Conservation (phyloP, 2,113 vertebrate genomes). For the Blennius ocellaris region DNA sequence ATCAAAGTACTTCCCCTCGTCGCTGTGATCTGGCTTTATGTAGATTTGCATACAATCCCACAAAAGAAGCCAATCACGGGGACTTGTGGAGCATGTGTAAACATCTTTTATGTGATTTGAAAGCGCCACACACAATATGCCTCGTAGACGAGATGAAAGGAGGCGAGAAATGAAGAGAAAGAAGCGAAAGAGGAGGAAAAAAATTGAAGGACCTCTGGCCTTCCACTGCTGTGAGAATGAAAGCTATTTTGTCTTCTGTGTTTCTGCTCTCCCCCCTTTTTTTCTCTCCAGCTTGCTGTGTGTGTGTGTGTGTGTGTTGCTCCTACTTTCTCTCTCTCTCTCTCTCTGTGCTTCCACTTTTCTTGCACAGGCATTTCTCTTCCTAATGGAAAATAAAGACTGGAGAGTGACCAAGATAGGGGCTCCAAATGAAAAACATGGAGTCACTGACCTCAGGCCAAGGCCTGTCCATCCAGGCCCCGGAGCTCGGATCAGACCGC, state of each 20-base stretch:
- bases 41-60: constrained; percentile 55
- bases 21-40: constrained; percentile 39
- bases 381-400: constrained; percentile 76
- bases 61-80: constrained; percentile 42
- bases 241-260: constrained; percentile 67
- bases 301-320: constrained; percentile 32
- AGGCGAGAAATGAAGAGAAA: constrained; percentile 49
- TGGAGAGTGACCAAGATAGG: constrained; percentile 51
- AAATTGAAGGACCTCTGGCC: constrained; percentile 69
- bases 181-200: constrained; percentile 22
- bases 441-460: constrained; percentile 61
- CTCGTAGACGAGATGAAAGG: constrained; percentile 58
- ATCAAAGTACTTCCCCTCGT: constrained; percentile 11
- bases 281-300: not conserved
- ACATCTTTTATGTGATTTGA: constrained; percentile 61
- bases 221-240: constrained; percentile 47
- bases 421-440: constrained; percentile 73
- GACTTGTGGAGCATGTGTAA: constrained; percentile 47
- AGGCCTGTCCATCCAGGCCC: constrained; percentile 49
- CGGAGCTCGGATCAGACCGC: constrained; percentile 16
- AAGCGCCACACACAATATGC: constrained; percentile 20
- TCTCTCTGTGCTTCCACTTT: constrained; percentile 27
- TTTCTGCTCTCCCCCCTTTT: constrained; percentile 23
- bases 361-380: constrained; percentile 55
- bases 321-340: constrained; percentile 2